Percentiles rank a stretch among this genome's conserved stretches.
phyloP scores from a whole-genome alignment of 2,888 invertebrate species.

The Sarcophaga carnaria region DNA sequence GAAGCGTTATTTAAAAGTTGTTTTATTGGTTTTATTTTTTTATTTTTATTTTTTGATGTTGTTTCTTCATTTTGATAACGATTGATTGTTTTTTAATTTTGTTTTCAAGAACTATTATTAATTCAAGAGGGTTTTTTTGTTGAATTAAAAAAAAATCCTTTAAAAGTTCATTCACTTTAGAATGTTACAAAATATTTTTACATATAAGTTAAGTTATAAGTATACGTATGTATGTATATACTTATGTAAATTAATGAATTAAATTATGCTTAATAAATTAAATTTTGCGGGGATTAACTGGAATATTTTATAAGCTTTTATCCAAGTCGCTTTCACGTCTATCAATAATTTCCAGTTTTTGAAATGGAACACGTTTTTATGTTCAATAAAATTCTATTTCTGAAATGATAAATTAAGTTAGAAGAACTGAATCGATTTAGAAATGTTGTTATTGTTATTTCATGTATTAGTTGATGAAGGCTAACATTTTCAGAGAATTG shows the following conservation, averaged over 20 bases:
- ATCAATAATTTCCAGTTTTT: not conserved
- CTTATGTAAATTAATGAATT: conserved; percentile 12
- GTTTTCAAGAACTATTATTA: conserved; percentile 51
- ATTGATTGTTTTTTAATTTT: conserved; percentile 32
- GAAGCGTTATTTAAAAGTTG: conserved; percentile 32
- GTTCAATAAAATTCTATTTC: too few species aligned
- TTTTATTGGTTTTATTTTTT: conserved; percentile 20
- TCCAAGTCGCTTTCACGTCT: not conserved
- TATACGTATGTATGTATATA: conserved; percentile 3
- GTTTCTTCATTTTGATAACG: not conserved
- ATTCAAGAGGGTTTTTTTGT: conserved; percentile 46
- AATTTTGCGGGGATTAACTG: not conserved
- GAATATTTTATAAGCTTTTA: not conserved
- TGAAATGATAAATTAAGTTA: not conserved
- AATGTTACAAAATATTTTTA: conserved; percentile 35
- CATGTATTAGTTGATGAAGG: not conserved
- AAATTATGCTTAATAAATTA: not conserved
- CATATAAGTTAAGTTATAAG: not conserved
- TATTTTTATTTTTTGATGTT: not conserved
- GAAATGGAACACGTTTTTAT: not conserved
- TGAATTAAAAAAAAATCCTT: conserved; percentile 72
- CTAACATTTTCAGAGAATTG: not conserved
- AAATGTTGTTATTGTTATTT: not conserved
- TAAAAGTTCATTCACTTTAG: conserved; percentile 77
- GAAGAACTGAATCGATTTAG: not conserved